Evolutionary conservation across 2,113 vertebrate species (phyloP).

Genomic region (Psettodes erumei): DNA sequence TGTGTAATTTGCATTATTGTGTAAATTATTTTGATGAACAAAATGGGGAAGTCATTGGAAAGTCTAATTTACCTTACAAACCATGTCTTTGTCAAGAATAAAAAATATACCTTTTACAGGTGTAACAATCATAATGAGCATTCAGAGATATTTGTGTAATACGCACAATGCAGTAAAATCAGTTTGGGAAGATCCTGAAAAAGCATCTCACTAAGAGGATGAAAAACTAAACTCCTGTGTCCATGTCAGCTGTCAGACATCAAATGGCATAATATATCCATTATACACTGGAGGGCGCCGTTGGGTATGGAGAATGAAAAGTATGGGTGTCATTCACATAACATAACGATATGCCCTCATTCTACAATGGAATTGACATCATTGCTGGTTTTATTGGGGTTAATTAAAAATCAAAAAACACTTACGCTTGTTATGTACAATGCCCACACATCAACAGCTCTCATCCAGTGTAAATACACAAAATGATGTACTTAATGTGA

Average conservation of each 20-base stretch:
- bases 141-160: background rate
- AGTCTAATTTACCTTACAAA: conserved; percentile 15
- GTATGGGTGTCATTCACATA: background rate
- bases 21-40: conserved; percentile 31
- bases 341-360: background rate
- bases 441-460: background rate
- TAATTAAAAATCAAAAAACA: background rate
- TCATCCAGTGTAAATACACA: background rate
- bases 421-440: background rate
- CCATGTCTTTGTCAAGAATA: background rate
- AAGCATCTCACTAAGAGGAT: background rate
- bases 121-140: background rate
- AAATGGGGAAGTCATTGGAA: conserved; percentile 39
- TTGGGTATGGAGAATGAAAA: too few relatives aligned
- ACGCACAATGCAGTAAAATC: background rate
- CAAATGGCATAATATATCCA: too few relatives aligned
- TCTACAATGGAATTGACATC: background rate
- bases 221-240: background rate
- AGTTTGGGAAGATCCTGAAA: background rate
- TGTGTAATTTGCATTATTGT: conserved; percentile 46
- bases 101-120: background rate
- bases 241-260: background rate
- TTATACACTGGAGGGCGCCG: conserved; percentile 42
- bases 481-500: background rate
- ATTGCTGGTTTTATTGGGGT: background rate